Evolutionary conservation across 2,888 invertebrate species (phyloP), one percentile per base, ranked within the genome.

Genomic region (Melanargia galathea): DNA sequence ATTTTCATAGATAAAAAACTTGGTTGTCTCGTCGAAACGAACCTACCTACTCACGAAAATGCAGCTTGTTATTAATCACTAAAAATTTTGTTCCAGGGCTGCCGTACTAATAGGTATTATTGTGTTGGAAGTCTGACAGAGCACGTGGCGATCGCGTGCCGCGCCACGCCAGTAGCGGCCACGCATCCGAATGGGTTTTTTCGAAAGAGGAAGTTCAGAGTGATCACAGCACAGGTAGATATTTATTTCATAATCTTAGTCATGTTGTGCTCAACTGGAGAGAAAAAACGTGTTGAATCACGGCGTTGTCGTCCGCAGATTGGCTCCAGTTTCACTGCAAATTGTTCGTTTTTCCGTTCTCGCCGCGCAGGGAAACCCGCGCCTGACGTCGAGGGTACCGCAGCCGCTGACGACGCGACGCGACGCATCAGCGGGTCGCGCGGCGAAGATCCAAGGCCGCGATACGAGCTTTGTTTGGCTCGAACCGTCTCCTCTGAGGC

Each of bases 231-330:
- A 60, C 57, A 43, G 57, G 57, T 57, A 35, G 57, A 63, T 54
- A 49, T 48, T n/a, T 61, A 55, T 66, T 66, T 66, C 58, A 63
- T 66, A 66, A 66, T 46, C 43, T 63, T 66, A 66, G 58, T 66
- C 66, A 66, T 55, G 51, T 30, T 20, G 20, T 49, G 38, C 33
- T 33, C n/a, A 10, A 16, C 45, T 65, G 33, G 24, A 51, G 56
- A 51, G 49, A 49, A 62, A 62, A 56, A 58, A 62, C 65, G 56
- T 48, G 22, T 65, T 65, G 65, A 65, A 62, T 65, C 65, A 65
- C 55, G 26, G 16, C n/a, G 20, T 8, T 6, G 45, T 13, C 30
- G 16, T 10, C 30, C 10, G 20, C 30, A 4, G 43, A 13, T 46
- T 30, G 57, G 46, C 20, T 57, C 20, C 8, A 30, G 30, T 46